These are phyloP conservation scores for Diphyllodes magnificus DNA, from an alignment of 2,113 vertebrate genomes.

Conservation along the genomic window DNA sequence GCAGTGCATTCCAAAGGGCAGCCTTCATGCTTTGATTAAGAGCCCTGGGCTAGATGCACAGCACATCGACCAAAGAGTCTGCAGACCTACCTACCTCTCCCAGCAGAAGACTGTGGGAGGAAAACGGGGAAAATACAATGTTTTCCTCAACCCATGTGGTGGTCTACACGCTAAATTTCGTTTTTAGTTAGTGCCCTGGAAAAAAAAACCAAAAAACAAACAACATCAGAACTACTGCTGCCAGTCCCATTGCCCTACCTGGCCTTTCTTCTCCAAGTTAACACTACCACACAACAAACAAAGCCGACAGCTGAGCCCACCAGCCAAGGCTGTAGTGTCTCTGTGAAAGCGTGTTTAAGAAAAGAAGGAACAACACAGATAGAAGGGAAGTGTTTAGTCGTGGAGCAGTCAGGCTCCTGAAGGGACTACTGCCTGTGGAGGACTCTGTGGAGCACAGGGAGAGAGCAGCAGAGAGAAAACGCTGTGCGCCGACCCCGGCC, in stretches of 20 bases:
- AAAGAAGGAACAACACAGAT: no score
- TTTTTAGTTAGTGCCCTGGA: neutral
- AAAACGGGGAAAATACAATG: neutral
- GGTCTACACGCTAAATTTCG: neutral
- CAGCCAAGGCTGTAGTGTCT: rapidly evolving
- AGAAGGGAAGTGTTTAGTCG: rapidly evolving
- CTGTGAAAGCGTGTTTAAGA: neutral
- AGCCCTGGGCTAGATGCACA: neutral
- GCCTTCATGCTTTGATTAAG: neutral
- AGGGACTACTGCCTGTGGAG: rapidly evolving
- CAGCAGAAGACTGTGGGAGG: neutral
- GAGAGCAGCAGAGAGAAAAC: neutral
- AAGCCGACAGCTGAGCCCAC: neutral
- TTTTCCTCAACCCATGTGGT: neutral
- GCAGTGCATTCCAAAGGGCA: neutral
- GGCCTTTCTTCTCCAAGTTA: neutral
- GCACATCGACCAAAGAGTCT: rapidly evolving
- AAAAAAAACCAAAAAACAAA: neutral
- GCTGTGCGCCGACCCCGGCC: rapidly evolving
- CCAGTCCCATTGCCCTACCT: neutral
- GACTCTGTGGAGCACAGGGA: rapidly evolving
- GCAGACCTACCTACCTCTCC: neutral
- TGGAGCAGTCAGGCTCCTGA: rapidly evolving
- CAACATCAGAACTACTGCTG: neutral
- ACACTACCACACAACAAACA: neutral